Evolutionary conservation across 2,888 invertebrate species (phyloP).

Genomic region (Pammene fasciana): DNA sequence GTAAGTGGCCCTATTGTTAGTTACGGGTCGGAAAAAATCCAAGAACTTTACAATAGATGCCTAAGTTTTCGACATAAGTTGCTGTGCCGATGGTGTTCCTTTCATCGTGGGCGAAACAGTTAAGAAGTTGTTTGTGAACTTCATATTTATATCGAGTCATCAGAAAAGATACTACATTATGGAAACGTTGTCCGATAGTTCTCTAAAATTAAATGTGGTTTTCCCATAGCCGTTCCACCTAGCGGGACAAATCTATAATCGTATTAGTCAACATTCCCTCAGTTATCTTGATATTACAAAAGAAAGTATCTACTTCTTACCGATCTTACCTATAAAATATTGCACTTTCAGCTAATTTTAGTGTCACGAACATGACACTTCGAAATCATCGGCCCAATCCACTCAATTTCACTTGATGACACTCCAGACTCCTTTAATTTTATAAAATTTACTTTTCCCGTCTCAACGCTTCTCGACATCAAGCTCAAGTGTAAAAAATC

Average conservation of each 20-base stretch:
- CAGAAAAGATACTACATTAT: neutral
- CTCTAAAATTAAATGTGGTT: neutral
- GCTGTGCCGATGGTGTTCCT: constrained; percentile 17
- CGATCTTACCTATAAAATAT: neutral
- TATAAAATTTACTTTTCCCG: constrained; percentile 22
- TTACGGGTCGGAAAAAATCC: constrained; percentile 32
- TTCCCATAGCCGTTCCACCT: too few species aligned
- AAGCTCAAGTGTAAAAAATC: constrained; percentile 52
- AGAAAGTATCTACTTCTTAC: too few species aligned
- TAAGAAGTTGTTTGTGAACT: constrained; percentile 5
- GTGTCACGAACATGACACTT: neutral
- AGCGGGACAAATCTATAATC: too few species aligned
- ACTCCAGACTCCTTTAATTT: constrained; percentile 28
- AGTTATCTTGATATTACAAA: too few species aligned
- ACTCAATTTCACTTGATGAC: constrained; percentile 11
- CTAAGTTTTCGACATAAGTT: constrained; percentile 30
- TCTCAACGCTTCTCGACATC: constrained; percentile 32
- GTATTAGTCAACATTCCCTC: too few species aligned
- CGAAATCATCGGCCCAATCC: constrained; percentile 7
- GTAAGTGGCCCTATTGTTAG: constrained; percentile 40
- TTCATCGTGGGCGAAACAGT: constrained; percentile 4
- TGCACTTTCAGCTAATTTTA: neutral
- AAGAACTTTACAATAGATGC: constrained; percentile 29
- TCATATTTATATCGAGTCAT: constrained; percentile 1
- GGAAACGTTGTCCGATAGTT: neutral